Evolutionary conservation across 2,797 vertebrate species (phyloP).

Genomic region (Ficedula albicollis): DNA sequence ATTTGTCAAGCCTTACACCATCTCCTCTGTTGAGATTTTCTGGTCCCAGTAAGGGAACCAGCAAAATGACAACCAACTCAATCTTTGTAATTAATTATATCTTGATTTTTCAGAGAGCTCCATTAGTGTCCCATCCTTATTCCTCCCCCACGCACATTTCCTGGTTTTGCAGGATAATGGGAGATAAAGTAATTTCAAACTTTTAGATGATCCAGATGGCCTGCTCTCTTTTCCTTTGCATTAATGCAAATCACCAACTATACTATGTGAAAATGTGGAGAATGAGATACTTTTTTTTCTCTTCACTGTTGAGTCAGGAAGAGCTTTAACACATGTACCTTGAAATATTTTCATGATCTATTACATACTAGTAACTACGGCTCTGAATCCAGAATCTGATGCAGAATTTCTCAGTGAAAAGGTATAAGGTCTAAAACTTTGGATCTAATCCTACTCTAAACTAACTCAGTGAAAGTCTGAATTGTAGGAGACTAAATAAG

Average conservation of each 20-base stretch:
- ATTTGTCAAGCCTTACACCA: not conserved
- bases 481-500: not conserved
- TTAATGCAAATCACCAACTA: not conserved
- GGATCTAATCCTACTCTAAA: not conserved
- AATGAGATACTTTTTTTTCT: not conserved
- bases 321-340: not conserved
- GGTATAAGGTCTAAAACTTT: not conserved
- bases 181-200: not conserved
- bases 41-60: not conserved
- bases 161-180: not conserved
- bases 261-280: not conserved
- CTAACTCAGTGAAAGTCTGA: not conserved
- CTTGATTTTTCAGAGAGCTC: not conserved
- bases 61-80: not conserved
- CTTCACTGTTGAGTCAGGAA: not conserved
- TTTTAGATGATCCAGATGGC: not conserved
- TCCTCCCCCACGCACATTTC: rapidly evolving
- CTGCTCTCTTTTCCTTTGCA: not conserved
- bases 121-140: not conserved
- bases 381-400: not conserved
- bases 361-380: not conserved
- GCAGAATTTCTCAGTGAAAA: not conserved
- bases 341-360: not conserved
- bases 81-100: not conserved
- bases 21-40: not conserved